Evolutionary conservation across 2,797 vertebrate genomes (phyloP).

Genomic region (Remorina albescens): DNA sequence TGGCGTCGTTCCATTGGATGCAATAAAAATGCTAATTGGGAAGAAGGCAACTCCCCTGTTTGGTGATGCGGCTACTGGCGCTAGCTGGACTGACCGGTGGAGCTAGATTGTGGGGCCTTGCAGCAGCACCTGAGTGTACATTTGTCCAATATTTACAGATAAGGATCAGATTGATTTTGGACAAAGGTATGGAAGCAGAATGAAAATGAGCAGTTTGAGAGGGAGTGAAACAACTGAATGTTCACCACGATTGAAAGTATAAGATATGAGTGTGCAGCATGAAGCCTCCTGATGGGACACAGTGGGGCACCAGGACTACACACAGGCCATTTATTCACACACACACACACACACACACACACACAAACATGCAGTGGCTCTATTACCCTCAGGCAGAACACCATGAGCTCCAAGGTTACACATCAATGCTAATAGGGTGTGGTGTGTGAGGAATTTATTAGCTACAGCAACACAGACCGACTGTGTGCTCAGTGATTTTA

Average conservation of each 20-base stretch:
- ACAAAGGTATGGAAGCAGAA: background rate
- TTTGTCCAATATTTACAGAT: background rate
- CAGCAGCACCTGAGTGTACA: constrained; percentile 1
- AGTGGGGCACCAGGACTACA: constrained; percentile 58
- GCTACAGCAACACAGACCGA: constrained; percentile 49
- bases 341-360: constrained; percentile 24
- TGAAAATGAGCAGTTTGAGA: constrained; percentile 12
- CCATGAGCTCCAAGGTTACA: constrained; percentile 84
- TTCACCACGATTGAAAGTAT: constrained; percentile 48
- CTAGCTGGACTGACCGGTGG: constrained; percentile 44
- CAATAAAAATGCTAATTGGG: constrained; percentile 84
- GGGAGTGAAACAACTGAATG: constrained; percentile 4
- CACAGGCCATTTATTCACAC: constrained; percentile 44
- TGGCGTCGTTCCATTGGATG: constrained; percentile 65
- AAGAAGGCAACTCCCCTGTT: constrained; percentile 60
- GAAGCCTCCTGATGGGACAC: constrained; percentile 67
- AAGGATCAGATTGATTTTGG: background rate
- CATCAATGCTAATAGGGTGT: constrained; percentile 82
- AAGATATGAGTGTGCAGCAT: constrained; percentile 55
- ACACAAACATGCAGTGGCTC: constrained; percentile 51
- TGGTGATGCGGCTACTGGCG: constrained; percentile 41
- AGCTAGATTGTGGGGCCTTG: constrained; percentile 35
- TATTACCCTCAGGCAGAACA: constrained; percentile 76
- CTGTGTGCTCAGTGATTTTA: constrained; percentile 50
- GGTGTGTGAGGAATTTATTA: constrained; percentile 77